Evolutionary conservation across 92 coral and sea anemone genomes (phyloP), one percentile per base, ranked within the genome.

Genomic region (Heteractis magnifica): DNA sequence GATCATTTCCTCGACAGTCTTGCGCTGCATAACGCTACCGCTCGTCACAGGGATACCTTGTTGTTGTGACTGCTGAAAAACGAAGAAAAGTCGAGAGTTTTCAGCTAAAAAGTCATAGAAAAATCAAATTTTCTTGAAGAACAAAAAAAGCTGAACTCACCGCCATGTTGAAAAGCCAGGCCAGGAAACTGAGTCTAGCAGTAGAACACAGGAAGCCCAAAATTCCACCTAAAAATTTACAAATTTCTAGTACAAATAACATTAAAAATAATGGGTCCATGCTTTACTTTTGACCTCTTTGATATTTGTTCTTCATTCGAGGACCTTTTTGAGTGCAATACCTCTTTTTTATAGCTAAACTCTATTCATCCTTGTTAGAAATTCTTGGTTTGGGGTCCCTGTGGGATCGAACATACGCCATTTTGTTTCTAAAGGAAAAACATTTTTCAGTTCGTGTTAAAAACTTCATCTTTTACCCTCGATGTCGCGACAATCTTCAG

Each of bases 401-500:
- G 70, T 62, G 70, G 70, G 26, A 26, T 9, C 18, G 76, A 56
- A 56, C 19, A 11, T n/a, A 34, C 53, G 78, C 78, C 78, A 75
- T 75, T 75, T 75, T 75, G 59, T 49, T 75, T 72, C 49, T 14
- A 19, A 14, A 8, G 6, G 70, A 6, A 7, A 75, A 75, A 21
- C 19, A 21, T 44, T 18, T 20, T 75, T 14, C 26, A 81, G 70
- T n/a, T n/a, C 21, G 44, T 12, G 10, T 13, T 8, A n/a, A 71
- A 71, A 26, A 48, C 44, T 19, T 10, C 10, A 10, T 21, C 41
- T 56, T 21, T 21, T 20, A 13, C 5, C 53, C 60, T 49, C 23
- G 34, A 95, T 95, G 98, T 95, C 98, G 65, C 98, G 98, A 14
- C 98, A 95, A 78, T 89, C 95, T 78, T 92, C 98, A 13, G 94